These are phyloP conservation scores for Anodontia alba DNA, from an alignment of 2,888 invertebrate genomes.

Conservation along the genomic window DNA sequence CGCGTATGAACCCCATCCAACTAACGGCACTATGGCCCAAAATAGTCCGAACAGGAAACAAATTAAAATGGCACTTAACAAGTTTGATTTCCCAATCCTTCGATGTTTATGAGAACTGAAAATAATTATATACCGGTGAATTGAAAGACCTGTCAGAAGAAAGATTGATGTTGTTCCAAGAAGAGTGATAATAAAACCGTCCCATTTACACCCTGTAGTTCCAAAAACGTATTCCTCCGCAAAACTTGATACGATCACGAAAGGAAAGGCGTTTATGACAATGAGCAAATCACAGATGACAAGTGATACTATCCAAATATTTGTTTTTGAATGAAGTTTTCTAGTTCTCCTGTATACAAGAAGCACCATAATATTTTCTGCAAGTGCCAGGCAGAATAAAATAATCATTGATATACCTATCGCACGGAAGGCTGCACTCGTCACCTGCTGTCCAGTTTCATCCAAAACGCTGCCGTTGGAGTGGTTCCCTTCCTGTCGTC, in stretches of 20 bases:
- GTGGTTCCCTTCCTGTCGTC: too few species aligned
- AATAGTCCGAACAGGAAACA: constrained; percentile 38
- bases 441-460: background rate
- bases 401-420: constrained; percentile 22
- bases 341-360: constrained; percentile 15
- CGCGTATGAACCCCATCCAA: constrained; percentile 43
- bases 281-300: constrained; percentile 47
- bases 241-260: constrained; percentile 43
- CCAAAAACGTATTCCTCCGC: constrained; percentile 40
- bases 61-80: background rate
- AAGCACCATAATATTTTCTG: constrained; percentile 35
- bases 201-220: constrained; percentile 38
- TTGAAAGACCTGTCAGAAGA: constrained; percentile 36
- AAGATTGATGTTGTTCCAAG: constrained; percentile 44
- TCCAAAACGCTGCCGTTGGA: too few species aligned
- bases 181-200: constrained; percentile 48
- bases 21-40: constrained; percentile 39
- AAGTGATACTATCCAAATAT: constrained; percentile 43
- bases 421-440: background rate
- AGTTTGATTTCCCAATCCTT: background rate
- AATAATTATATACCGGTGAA: constrained; percentile 46
- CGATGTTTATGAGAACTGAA: background rate
- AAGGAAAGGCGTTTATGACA: constrained; percentile 48
- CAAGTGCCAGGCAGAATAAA: constrained; percentile 31
- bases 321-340: constrained; percentile 38